phyloP scores from a whole-genome alignment of 2,797 vertebrate species.

The Falco rusticolus region DNA sequence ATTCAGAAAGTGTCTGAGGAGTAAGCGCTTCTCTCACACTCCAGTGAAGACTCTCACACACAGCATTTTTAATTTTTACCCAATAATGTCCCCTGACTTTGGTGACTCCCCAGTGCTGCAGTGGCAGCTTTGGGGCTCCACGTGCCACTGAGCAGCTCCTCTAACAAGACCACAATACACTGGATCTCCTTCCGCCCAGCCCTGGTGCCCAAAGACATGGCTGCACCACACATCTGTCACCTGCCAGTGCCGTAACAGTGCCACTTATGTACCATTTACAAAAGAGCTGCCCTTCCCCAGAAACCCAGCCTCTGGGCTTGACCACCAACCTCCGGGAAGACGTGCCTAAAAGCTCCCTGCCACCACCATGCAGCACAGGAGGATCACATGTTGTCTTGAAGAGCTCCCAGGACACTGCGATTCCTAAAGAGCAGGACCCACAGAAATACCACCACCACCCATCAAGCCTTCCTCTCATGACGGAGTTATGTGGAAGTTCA shows the following conservation, averaged over 20 bases:
- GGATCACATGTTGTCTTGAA: background rate
- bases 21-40: background rate
- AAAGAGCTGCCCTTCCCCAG: background rate
- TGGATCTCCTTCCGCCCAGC: background rate
- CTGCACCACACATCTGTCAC: rapidly evolving
- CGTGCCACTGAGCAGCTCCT: background rate
- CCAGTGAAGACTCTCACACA: background rate
- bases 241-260: background rate
- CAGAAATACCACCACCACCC: background rate
- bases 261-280: background rate
- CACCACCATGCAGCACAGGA: rapidly evolving
- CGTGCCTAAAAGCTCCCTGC: background rate
- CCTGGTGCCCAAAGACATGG: background rate
- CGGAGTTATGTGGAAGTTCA: background rate
- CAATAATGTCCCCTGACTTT: background rate
- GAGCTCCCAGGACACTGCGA: background rate
- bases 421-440: background rate
- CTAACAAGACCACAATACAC: background rate
- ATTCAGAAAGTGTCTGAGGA: background rate
- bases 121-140: background rate
- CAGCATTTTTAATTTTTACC: background rate
- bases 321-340: background rate
- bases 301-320: background rate
- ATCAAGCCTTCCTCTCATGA: background rate
- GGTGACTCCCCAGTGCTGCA: background rate